A percentile compares a stretch with the other conserved stretches of the same genome.
These are phyloP conservation scores for Amblyjoppa proteus DNA, from an alignment of 2,888 invertebrate species.

Conservation along the genomic window DNA sequence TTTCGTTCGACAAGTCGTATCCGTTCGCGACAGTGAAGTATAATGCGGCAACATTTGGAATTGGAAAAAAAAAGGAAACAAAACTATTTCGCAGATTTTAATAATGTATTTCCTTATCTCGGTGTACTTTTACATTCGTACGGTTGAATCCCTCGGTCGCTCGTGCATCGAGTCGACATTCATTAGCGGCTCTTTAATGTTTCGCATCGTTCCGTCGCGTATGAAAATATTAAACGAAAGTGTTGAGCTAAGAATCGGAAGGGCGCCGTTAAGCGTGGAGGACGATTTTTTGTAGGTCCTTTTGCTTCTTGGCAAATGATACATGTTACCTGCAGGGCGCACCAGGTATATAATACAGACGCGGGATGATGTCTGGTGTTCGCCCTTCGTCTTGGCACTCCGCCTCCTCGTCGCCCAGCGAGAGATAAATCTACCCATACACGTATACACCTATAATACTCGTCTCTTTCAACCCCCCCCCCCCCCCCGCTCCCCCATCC, in stretches of 20 bases:
- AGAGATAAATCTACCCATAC: slow-evolving; percentile 10
- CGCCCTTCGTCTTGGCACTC: slow-evolving; percentile 13
- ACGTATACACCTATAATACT: background rate
- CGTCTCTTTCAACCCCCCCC: slow-evolving; percentile 1
- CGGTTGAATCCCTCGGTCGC: background rate
- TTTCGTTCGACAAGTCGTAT: no score
- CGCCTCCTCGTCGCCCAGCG: slow-evolving; percentile 10
- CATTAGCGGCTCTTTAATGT: background rate
- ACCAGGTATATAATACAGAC: slow-evolving; percentile 4
- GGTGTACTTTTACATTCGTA: background rate
- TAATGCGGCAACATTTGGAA: no score
- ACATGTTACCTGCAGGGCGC: slow-evolving; percentile 2
- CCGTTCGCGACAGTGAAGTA: no score
- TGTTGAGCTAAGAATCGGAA: background rate
- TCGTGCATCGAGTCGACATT: background rate
- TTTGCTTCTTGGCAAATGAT: background rate
- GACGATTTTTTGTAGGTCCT: background rate
- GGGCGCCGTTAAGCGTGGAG: background rate
- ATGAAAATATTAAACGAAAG: background rate
- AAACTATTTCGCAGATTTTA: background rate
- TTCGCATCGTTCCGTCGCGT: background rate
- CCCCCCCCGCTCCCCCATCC: no score
- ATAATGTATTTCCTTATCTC: background rate
- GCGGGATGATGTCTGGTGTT: slow-evolving; percentile 7
- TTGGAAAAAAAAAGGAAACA: background rate